Percentiles rank a stretch among this genome's conserved stretches.
Evolutionary conservation across 2,888 invertebrate genomes (phyloP).

Genomic region (Hartigia nigra): DNA sequence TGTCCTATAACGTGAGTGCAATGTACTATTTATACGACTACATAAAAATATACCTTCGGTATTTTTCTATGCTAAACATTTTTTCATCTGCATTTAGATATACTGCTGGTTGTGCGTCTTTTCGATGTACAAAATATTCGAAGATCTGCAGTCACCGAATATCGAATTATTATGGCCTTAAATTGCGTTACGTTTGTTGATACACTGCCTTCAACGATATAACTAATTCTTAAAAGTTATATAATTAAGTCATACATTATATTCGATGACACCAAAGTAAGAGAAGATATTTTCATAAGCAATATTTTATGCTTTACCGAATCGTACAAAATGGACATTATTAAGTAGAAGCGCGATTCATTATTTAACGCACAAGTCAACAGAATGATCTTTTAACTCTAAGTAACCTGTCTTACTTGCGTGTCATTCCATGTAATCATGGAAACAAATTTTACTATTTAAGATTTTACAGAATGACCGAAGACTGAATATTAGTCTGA

Average conservation of each 20-base stretch:
- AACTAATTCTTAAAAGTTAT: not conserved
- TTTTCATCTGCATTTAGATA: conserved; percentile 69
- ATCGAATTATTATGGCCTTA: conserved; percentile 81
- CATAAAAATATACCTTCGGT: not conserved
- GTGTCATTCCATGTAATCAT: conserved; percentile 16
- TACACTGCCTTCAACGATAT: not conserved
- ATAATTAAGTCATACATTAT: conserved; percentile 18
- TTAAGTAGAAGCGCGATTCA: not conserved
- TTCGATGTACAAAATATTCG: conserved; percentile 85
- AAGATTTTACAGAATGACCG: conserved; percentile 30
- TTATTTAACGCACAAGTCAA: not conserved
- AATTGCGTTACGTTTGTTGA: conserved; percentile 29
- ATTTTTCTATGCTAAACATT: not conserved
- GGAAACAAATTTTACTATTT: conserved; percentile 25
- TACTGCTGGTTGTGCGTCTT: conserved; percentile 90
- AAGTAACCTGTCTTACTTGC: not conserved
- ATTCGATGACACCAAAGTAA: conserved; percentile 42
- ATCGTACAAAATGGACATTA: not conserved
- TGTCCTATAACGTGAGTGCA: conserved; percentile 84
- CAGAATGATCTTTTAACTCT: not conserved
- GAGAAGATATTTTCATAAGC: conserved; percentile 16
- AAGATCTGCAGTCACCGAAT: conserved; percentile 86
- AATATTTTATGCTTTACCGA: not conserved
- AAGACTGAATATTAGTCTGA: conserved; percentile 55
- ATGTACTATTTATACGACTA: not conserved